Percentiles rank a stretch among this genome's conserved stretches.
These are phyloP conservation scores for Eugnorisma glareosa DNA, from an alignment of 2,888 invertebrate species.

Conservation along the genomic window DNA sequence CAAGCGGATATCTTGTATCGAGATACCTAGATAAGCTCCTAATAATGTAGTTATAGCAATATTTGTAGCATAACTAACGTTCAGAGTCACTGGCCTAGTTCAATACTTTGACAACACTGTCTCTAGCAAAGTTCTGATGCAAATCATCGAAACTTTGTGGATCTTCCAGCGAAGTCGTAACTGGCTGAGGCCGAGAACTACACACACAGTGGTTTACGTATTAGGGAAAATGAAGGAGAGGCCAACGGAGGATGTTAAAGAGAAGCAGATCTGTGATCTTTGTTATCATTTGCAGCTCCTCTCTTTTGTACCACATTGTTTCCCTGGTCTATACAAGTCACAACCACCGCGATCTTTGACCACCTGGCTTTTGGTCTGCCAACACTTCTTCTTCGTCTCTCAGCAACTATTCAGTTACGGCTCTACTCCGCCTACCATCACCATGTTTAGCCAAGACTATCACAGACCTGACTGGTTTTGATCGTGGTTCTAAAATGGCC, in stretches of 20 bases:
- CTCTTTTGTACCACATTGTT: neutral
- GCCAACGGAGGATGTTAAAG: neutral
- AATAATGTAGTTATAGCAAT: neutral
- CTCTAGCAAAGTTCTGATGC: neutral
- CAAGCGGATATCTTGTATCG: too few species aligned
- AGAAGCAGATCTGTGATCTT: neutral
- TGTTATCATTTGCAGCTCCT: neutral
- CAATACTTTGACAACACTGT: slow-evolving; percentile 7
- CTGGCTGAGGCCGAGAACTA: neutral
- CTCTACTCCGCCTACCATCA: neutral
- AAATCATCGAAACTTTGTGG: slow-evolving; percentile 9
- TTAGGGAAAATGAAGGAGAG: neutral
- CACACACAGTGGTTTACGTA: neutral
- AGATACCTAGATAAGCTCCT: neutral
- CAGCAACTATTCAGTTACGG: neutral
- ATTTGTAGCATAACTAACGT: slow-evolving; percentile 7
- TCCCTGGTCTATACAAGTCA: neutral
- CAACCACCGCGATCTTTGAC: neutral
- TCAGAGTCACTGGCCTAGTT: neutral
- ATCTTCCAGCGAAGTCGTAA: neutral
- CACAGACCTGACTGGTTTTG: too few species aligned
- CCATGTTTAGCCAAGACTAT: neutral
- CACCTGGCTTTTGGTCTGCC: neutral
- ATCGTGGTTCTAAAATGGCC: too few species aligned
- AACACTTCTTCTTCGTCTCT: neutral